Evolutionary conservation across 1,140 invertebrate species (phyloP).

Genomic region (Euschistus heros): DNA sequence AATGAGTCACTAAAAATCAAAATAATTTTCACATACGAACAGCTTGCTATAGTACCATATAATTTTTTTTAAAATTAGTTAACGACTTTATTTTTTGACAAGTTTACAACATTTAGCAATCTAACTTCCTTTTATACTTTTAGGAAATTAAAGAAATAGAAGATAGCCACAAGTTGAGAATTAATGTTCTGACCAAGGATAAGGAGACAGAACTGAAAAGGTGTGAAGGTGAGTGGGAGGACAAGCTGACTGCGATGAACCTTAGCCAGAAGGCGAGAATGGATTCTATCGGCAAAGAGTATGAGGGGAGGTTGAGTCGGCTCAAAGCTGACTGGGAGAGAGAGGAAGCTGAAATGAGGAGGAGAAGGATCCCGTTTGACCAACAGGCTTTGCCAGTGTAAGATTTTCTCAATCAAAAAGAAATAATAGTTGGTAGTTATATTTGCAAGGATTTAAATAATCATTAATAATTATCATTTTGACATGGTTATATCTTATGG

Average conservation of each 20-base stretch:
- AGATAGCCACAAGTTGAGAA: background rate
- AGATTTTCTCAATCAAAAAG: background rate
- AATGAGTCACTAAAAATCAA: no score
- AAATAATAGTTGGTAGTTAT: no score
- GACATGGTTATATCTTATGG: no score
- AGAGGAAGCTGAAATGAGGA: conserved; percentile 13
- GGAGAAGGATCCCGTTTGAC: background rate
- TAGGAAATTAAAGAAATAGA: conserved; percentile 19
- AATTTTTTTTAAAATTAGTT: no score
- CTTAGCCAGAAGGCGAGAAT: conserved; percentile 18
- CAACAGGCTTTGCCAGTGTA: background rate
- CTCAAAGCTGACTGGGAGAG: conserved; percentile 18
- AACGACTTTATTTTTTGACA: background rate
- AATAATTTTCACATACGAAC: no score
- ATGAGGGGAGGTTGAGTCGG: conserved; percentile 7
- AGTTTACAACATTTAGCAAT: background rate
- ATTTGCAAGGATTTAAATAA: no score
- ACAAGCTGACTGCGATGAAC: conserved; percentile 20
- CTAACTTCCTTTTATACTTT: background rate
- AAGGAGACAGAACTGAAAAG: conserved; percentile 21
- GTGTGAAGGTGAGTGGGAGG: conserved; percentile 23
- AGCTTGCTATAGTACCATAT: no score
- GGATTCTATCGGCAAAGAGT: conserved; percentile 15
- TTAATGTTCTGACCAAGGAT: conserved; percentile 13
- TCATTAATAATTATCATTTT: no score